Percentiles rank a stretch among this genome's conserved stretches.
phyloP scores from a whole-genome alignment of 2,113 vertebrate genomes.

The Carassius gibelio region DNA sequence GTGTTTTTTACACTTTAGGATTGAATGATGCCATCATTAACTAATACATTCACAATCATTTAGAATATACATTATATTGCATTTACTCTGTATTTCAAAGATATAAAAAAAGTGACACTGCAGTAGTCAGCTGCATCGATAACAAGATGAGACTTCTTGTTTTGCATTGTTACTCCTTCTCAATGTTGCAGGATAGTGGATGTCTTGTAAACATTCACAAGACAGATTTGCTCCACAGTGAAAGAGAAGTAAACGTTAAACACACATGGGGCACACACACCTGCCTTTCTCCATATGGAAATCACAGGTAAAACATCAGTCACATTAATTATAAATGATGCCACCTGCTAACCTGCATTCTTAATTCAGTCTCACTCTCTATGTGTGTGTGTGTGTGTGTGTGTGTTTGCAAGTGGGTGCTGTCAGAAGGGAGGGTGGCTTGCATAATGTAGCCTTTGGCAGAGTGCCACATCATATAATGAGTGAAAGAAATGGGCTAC shows the following conservation, averaged over 20 bases:
- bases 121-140: neutral
- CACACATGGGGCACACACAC: conserved; percentile 1
- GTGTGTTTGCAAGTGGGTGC: neutral
- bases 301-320: conserved; percentile 45
- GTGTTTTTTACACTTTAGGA: neutral
- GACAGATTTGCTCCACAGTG: neutral
- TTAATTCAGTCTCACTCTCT: conserved; percentile 28
- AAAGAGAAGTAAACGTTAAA: neutral
- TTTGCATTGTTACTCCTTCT: neutral
- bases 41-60: neutral
- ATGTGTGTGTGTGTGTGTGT: neutral
- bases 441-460: conserved; percentile 37
- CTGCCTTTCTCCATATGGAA: conserved; percentile 42
- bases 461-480: conserved; percentile 42
- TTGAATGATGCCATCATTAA: neutral
- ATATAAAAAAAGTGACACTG: neutral
- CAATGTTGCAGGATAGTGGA: neutral
- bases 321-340: conserved; percentile 56
- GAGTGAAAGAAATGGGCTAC: conserved; percentile 36
- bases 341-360: conserved; percentile 52
- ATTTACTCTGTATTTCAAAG: neutral
- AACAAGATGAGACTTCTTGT: neutral
- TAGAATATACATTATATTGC: neutral
- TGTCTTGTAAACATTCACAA: neutral
- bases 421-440: neutral